These are phyloP conservation scores for Chaetodon trifasciatus DNA, from an alignment of 2,797 vertebrate genomes.

Conservation along the genomic window DNA sequence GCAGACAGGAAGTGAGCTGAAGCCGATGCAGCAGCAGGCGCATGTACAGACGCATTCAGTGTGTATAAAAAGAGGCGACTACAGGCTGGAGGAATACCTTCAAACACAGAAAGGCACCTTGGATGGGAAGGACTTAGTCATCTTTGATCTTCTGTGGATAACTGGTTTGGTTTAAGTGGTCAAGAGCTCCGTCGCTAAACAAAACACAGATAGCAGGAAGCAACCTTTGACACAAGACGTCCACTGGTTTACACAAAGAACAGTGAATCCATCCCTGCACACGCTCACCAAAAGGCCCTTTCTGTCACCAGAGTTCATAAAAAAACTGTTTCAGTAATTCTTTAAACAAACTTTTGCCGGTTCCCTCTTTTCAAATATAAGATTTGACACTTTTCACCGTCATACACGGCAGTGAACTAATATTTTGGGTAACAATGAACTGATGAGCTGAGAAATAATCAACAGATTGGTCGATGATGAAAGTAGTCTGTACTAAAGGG, in stretches of 20 bases:
- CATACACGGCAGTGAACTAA: neutral
- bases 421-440: neutral
- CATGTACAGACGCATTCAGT: constrained; percentile 2
- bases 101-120: constrained; percentile 41
- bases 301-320: neutral
- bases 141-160: constrained; percentile 14
- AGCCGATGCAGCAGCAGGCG: constrained; percentile 16
- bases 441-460: neutral
- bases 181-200: neutral
- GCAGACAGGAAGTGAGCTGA: constrained; percentile 16
- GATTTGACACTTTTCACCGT: neutral
- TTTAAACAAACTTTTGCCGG: neutral
- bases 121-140: constrained; percentile 22
- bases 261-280: neutral
- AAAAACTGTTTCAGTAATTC: neutral
- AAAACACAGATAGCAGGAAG: constrained; percentile 9
- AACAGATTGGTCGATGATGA: neutral
- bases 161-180: constrained; percentile 20
- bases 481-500: neutral
- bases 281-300: constrained; percentile 3
- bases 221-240: neutral
- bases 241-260: constrained; percentile 4
- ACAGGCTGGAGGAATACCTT: constrained; percentile 31
- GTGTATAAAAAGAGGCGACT: constrained; percentile 28
- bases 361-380: neutral